Evolutionary conservation across 2,797 vertebrate species (phyloP).

Genomic region (Cossypha dichroa): DNA sequence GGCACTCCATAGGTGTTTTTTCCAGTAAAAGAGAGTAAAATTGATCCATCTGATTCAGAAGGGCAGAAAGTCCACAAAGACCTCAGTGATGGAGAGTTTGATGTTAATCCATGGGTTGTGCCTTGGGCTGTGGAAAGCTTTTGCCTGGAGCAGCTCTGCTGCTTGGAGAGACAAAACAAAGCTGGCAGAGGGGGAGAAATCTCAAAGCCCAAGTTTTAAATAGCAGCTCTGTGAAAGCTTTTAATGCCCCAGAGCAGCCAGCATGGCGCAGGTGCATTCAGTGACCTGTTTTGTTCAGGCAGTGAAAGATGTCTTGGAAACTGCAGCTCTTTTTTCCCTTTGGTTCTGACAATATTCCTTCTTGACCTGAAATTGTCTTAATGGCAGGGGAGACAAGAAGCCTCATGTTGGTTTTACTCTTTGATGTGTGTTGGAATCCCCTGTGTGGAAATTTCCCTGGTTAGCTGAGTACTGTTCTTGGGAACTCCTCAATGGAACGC

Average conservation of each 20-base stretch:
- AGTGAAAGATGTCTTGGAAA: slow-evolving; percentile 6
- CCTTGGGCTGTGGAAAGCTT: neutral
- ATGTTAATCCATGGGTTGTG: neutral
- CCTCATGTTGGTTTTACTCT: neutral
- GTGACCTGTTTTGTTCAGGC: slow-evolving; percentile 40
- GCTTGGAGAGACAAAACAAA: slow-evolving; percentile 3
- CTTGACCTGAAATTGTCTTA: slow-evolving; percentile 34
- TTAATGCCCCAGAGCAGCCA: neutral
- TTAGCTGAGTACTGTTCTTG: neutral
- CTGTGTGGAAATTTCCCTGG: neutral
- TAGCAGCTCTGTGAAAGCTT: slow-evolving; percentile 3
- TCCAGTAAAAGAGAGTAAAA: neutral
- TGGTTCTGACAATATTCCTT: neutral
- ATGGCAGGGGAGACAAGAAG: neutral
- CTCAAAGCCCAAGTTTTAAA: neutral
- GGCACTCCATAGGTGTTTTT: neutral
- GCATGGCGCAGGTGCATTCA: neutral
- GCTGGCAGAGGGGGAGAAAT: neutral
- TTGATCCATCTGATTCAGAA: neutral
- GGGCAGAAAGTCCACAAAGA: neutral
- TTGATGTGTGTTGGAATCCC: neutral
- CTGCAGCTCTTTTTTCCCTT: neutral
- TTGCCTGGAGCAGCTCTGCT: neutral
- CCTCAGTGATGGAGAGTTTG: neutral
- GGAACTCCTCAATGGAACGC: neutral